Evolutionary conservation across 1,140 invertebrate genomes (phyloP).

Genomic region (fruit fly (Drosophila melanogaster)): DNA sequence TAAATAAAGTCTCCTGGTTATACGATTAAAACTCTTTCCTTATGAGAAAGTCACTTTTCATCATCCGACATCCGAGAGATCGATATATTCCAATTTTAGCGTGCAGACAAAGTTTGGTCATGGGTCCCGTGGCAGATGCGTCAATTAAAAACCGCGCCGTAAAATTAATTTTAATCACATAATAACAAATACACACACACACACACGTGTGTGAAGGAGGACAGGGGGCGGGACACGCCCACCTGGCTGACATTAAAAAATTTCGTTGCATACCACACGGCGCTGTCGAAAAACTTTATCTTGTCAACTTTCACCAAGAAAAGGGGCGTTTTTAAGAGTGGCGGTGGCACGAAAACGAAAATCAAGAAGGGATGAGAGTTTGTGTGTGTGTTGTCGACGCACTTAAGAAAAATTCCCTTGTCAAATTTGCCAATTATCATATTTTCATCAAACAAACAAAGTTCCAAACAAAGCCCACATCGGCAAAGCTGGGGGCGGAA

Average conservation of each 20-base stretch:
- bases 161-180: constrained; percentile 83
- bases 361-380: constrained; percentile 5
- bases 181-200: constrained; percentile 68
- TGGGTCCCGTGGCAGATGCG: constrained; percentile 40
- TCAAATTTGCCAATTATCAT: constrained; percentile 85
- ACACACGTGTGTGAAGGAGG: not conserved
- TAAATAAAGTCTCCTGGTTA: not conserved
- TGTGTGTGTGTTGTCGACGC: constrained; percentile 51
- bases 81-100: too few species aligned
- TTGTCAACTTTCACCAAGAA: constrained; percentile 70
- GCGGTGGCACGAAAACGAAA: not conserved
- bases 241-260: constrained; percentile 80
- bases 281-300: constrained; percentile 76
- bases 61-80: too few species aligned
- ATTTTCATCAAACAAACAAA: constrained; percentile 84
- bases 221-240: constrained; percentile 14
- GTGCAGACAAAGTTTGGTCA: constrained; percentile 26
- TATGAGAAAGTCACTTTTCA: too few species aligned
- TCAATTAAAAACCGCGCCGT: constrained; percentile 82
- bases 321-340: not conserved
- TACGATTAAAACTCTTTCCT: not conserved
- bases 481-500: not conserved
- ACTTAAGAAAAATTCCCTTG: constrained; percentile 84
- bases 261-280: constrained; percentile 75
- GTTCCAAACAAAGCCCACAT: constrained; percentile 49